Base-by-base conservation (phyloP, 2,888 invertebrate species). In the Melitaea athalia region DNA sequence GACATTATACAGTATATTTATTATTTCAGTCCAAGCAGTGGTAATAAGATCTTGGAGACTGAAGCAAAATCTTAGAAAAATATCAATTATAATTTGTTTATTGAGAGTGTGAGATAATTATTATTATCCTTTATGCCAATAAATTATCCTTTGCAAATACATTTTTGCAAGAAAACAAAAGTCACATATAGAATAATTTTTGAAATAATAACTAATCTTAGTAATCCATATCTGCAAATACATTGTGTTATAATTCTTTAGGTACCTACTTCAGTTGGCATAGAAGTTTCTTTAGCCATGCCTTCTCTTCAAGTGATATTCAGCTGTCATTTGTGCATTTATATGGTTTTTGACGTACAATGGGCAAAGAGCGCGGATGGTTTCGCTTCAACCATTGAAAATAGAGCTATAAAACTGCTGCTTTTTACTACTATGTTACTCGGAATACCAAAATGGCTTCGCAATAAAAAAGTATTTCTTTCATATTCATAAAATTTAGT, bases 401-500 rank as follows among this genome's bases (percentile, higher is more conserved):
- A 64, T 59, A 47, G 62, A 64, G 68, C 55, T 31, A 64, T 57
- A 64, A 64, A 53, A 61, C 24, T 38, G 65, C 62, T 24, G 24
- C 24, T 24, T 24, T 24, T 24, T 24, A 24, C 24, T 24, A 24
- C 24, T 24, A 43, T 38, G 49, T 62, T 68, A 62, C 59, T 62
- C 24, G 45, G 49, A 57, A 59, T 59, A 50, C 67, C 47, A 62
- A 66, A 64, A 62, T 55, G 66, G 53, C 45, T 72, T 67, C 42
- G 64, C 61, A 59, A 53, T 72, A 67, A 63, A 67, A 69, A 67
- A 50, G 52, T 64, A 60, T 53, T 38, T 45, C 57, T 57, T 62
- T 38, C 59, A 59, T 72, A 67, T 72, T 70, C 69, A 64, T 62
- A 70, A 67, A 64, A 67, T 63, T 55, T 59, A 33, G 14, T 60